Evolutionary conservation across 2,888 invertebrate genomes (phyloP).

Genomic region (Aleiodes alternator): DNA sequence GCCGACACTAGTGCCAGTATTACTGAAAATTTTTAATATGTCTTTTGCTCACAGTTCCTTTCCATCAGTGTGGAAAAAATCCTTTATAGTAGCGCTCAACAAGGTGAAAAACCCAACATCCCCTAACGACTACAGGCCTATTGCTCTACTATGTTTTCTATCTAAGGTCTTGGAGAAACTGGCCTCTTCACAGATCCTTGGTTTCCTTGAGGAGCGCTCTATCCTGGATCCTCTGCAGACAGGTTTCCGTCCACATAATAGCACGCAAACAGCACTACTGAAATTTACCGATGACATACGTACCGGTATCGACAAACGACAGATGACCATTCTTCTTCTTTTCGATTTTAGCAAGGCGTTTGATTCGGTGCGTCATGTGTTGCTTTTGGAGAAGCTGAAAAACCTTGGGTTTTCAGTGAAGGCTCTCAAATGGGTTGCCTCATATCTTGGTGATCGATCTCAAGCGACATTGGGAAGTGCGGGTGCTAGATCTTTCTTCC

Average conservation of each 20-base stretch:
- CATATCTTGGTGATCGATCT: neutral
- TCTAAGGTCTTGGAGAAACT: constrained; percentile 56
- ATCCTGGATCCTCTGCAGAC: too few species aligned
- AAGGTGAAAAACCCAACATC: neutral
- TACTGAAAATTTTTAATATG: neutral
- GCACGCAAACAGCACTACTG: too few species aligned
- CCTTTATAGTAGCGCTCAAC: neutral
- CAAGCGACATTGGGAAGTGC: constrained; percentile 5
- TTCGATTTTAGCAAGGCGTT: too few species aligned
- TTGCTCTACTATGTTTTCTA: constrained; percentile 45
- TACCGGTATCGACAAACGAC: too few species aligned
- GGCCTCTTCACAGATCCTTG: constrained; percentile 36
- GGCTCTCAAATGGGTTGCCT: constrained; percentile 68
- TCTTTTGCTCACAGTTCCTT: neutral
- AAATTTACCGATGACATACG: too few species aligned
- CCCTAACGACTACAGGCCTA: constrained; percentile 26
- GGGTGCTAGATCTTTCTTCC: neutral
- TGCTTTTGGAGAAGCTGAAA: constrained; percentile 42
- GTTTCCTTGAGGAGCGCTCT: too few species aligned
- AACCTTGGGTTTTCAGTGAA: constrained; percentile 71
- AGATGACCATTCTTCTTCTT: too few species aligned
- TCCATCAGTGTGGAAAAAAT: neutral
- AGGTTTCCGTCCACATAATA: too few species aligned
- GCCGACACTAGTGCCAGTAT: neutral
- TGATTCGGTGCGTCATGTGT: too few species aligned